phyloP scores from a whole-genome alignment of 2,113 vertebrate genomes.

The Elaphurus davidianus region DNA sequence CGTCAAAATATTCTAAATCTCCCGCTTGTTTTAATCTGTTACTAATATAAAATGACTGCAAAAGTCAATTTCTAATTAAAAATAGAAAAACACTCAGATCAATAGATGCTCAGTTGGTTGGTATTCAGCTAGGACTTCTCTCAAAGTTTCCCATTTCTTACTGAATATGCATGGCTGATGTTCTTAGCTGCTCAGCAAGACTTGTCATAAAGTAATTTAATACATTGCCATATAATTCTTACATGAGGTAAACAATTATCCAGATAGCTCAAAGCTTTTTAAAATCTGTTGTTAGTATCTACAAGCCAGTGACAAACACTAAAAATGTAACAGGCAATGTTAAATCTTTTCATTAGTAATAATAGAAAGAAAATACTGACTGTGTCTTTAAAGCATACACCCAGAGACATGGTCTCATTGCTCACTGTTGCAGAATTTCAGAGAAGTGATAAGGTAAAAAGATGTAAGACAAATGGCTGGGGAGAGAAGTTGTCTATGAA shows the following conservation, averaged over 20 bases:
- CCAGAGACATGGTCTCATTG: background rate
- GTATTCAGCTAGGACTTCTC: slow-evolving; percentile 37
- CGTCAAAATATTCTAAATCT: slow-evolving; percentile 24
- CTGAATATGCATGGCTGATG: slow-evolving; percentile 38
- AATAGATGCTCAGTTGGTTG: slow-evolving; percentile 35
- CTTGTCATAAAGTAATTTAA: slow-evolving; percentile 62
- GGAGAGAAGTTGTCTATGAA: slow-evolving; percentile 7
- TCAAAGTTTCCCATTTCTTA: background rate
- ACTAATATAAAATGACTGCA: slow-evolving; percentile 67
- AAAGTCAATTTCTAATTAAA: slow-evolving; percentile 79
- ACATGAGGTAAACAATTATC: slow-evolving; percentile 11
- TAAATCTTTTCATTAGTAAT: background rate
- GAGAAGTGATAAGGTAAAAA: slow-evolving; percentile 24
- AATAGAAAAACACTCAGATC: slow-evolving; percentile 66
- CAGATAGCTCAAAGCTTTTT: slow-evolving; percentile 41
- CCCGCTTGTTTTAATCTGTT: slow-evolving; percentile 42
- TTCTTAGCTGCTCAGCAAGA: slow-evolving; percentile 33
- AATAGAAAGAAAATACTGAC: background rate
- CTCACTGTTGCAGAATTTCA: background rate
- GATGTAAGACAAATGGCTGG: slow-evolving; percentile 27
- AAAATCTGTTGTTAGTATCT: slow-evolving; percentile 55
- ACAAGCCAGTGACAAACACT: background rate
- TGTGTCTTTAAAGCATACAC: slow-evolving; percentile 33
- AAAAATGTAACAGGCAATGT: background rate
- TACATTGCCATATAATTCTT: slow-evolving; percentile 61